Evolutionary conservation across 1,140 invertebrate genomes (phyloP).

Genomic region (Cheumatopsyche charites): DNA sequence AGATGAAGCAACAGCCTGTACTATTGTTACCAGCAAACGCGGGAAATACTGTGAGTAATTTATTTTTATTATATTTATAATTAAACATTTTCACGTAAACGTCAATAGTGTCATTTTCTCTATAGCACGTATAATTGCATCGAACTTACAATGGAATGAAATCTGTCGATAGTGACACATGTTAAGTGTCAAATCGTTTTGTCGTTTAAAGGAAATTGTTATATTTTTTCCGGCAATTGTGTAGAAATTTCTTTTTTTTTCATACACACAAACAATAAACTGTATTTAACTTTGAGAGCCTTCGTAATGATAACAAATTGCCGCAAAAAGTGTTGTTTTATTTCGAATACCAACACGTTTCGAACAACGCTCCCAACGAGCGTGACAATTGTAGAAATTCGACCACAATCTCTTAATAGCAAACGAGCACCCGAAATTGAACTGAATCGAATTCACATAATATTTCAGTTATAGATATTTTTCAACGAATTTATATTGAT

Average conservation of each 20-base stretch:
- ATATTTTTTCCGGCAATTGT: not conserved
- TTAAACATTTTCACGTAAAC: no score
- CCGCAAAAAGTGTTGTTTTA: not conserved
- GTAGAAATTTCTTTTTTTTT: no score
- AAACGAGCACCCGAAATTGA: not conserved
- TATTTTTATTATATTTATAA: not conserved
- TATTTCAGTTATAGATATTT: not conserved
- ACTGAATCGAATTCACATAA: not conserved
- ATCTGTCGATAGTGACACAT: no score
- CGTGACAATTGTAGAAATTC: slow-evolving; percentile 22
- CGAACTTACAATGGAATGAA: no score
- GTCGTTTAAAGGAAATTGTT: no score
- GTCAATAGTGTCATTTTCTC: not conserved
- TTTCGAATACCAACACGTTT: slow-evolving; percentile 2
- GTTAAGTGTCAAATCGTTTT: no score
- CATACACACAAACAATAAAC: no score
- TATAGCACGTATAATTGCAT: no score
- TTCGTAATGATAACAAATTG: no score
- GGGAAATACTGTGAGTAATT: slow-evolving; percentile 56
- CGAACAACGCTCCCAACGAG: not conserved
- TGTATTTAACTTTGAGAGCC: no score
- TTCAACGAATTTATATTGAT: not conserved
- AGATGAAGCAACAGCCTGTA: slow-evolving; percentile 51
- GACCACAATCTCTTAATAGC: not conserved
- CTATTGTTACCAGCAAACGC: slow-evolving; percentile 56